Evolutionary conservation across 2,888 invertebrate species (phyloP), one percentile per base, ranked within the genome.

Genomic region (Deroplatys truncata): DNA sequence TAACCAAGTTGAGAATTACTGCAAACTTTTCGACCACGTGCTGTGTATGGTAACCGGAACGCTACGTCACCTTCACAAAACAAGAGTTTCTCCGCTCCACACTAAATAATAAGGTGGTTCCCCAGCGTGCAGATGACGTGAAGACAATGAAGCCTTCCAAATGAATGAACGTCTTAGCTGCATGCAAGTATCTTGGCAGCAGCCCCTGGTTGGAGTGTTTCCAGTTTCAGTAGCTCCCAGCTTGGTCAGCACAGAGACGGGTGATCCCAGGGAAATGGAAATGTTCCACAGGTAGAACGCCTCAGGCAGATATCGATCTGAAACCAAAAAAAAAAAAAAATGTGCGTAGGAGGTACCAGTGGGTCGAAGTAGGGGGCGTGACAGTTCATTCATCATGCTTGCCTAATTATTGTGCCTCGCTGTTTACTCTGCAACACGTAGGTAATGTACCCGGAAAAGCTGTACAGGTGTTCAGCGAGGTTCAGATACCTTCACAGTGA

Each of bases 51-150:
- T 35, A 35, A 35, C 5, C 35, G 35, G 1, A 20, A 72, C 56
- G 56, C 56, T 5, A 72, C 56, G 56, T 72, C 56, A 56, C 5
- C 15, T 56, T 16, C 56, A 72, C 20, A 72, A 72, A 72, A 72
- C 56, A 72, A 20, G 56, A 20, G 9, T 72, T 72, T 72, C 20
- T 82, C 83, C 82, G 82, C 35, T n/a, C 28, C 82, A 43, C 82
- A 82, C 43, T 87, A 87, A 87, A 87, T 87, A 87, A 87, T 87
- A 87, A 87, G 87, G 82, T 87, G 82, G 83, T n/a, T 82, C 13
- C 29, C n/a, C 72, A 20, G 83, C 82, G 43, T 87, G 87, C 82
- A 82, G 87, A 87, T 87, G 87, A 87, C 87, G 83, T 87, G 87
- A 82, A 87, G 87, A 87, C 87, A 87, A 87, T 87, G 87, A 82